These are phyloP conservation scores for Threskiornis aethiopicus DNA, from an alignment of 2,797 vertebrate genomes.

Conservation along the genomic window DNA sequence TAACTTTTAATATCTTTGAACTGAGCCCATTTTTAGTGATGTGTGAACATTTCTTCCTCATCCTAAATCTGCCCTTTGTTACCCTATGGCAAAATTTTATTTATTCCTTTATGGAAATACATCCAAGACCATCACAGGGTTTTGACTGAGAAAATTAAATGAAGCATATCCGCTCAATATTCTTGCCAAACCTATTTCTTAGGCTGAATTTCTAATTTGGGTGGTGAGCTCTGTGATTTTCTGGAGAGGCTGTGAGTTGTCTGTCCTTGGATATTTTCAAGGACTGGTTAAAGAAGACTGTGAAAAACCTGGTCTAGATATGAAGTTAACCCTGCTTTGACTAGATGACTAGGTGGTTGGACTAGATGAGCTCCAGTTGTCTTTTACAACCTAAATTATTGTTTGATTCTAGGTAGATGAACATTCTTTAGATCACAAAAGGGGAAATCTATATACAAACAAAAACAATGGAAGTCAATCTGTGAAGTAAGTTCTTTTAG, in stretches of 20 bases:
- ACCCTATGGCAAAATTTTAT: not conserved
- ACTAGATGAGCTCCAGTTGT: not conserved
- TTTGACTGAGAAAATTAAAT: not conserved
- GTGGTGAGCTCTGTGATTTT: not conserved
- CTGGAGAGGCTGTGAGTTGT: not conserved
- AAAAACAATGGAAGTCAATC: not conserved
- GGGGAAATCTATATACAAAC: not conserved
- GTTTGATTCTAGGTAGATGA: not conserved
- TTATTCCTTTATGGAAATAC: not conserved
- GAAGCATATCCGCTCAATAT: not conserved
- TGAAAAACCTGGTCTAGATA: not conserved
- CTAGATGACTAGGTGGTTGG: not conserved
- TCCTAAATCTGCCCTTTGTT: not conserved
- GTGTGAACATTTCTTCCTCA: not conserved
- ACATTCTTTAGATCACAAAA: not conserved
- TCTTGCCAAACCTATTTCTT: not conserved
- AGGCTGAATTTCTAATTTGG: not conserved
- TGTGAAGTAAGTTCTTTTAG: not conserved
- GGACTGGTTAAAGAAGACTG: not conserved
- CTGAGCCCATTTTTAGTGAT: not conserved
- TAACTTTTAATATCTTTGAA: not conserved
- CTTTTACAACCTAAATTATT: not conserved
- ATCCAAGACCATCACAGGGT: not conserved
- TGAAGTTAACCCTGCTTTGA: not conserved
- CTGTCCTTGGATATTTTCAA: not conserved